phyloP scores from a whole-genome alignment of 2,888 invertebrate genomes.

The Amphipyra tragopoginis region DNA sequence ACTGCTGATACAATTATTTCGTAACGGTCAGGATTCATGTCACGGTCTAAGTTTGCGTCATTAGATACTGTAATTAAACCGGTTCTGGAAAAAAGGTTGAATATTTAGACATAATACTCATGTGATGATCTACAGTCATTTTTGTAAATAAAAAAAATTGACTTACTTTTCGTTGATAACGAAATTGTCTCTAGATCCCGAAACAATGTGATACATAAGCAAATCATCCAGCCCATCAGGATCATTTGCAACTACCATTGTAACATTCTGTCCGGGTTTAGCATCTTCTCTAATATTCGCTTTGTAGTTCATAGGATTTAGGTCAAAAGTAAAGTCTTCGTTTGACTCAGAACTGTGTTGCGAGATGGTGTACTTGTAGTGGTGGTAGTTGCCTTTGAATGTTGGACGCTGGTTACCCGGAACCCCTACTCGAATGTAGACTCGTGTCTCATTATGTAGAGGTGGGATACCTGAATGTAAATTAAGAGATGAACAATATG shows the following conservation, averaged over 20 bases:
- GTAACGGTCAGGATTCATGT: slow-evolving; percentile 91
- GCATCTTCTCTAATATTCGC: slow-evolving; percentile 93
- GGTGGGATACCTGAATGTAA: slow-evolving; percentile 89
- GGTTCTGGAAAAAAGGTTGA: slow-evolving; percentile 80
- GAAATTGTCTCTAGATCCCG: slow-evolving; percentile 94
- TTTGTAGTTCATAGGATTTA: slow-evolving; percentile 93
- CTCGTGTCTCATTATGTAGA: slow-evolving; percentile 91
- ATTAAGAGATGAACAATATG: not conserved
- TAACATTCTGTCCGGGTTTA: slow-evolving; percentile 91
- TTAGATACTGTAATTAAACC: slow-evolving; percentile 93
- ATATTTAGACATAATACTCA: not conserved
- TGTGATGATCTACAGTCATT: not conserved
- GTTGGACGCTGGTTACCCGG: slow-evolving; percentile 95
- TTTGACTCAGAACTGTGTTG: slow-evolving; percentile 74
- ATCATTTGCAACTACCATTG: slow-evolving; percentile 93
- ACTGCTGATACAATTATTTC: slow-evolving; percentile 93
- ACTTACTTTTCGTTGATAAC: slow-evolving; percentile 92
- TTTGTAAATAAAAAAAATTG: not conserved
- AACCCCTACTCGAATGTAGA: slow-evolving; percentile 93
- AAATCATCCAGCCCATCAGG: slow-evolving; percentile 94
- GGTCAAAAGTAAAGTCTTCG: slow-evolving; percentile 85
- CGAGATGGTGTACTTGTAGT: slow-evolving; percentile 82
- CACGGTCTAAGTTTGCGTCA: slow-evolving; percentile 93
- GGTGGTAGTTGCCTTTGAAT: slow-evolving; percentile 93
- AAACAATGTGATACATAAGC: slow-evolving; percentile 92